These are phyloP conservation scores for Nematolebias whitei DNA, from an alignment of 2,113 vertebrate species.

Conservation along the genomic window DNA sequence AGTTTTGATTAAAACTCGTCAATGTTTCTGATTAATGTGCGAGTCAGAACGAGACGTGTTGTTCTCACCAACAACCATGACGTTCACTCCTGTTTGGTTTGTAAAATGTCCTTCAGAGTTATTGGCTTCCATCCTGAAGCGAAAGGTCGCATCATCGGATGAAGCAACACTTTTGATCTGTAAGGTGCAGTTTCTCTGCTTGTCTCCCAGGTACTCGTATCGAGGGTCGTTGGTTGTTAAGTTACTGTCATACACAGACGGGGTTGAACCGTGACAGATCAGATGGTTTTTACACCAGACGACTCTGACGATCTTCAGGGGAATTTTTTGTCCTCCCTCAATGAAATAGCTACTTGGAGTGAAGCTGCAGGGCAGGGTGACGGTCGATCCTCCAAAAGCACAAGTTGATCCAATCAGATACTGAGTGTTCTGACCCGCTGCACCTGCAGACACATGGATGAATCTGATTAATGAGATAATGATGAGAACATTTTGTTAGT, in stretches of 20 bases:
- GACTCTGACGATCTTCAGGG: background rate
- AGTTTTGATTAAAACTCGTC: background rate
- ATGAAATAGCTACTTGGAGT: fast-evolving
- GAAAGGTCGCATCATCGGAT: fast-evolving
- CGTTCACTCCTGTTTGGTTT: fast-evolving
- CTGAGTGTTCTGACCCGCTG: too few species aligned
- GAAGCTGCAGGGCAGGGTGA: slow-evolving; percentile 33
- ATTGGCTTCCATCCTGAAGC: slow-evolving; percentile 44
- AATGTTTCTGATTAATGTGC: too few species aligned
- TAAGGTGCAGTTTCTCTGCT: slow-evolving; percentile 28
- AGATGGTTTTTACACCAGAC: background rate
- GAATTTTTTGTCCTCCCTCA: fast-evolving
- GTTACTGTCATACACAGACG: background rate
- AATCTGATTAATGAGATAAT: background rate
- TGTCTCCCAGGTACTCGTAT: slow-evolving; percentile 52
- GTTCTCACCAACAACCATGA: slow-evolving; percentile 17
- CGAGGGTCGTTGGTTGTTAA: fast-evolving
- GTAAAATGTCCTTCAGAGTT: fast-evolving
- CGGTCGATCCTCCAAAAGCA: slow-evolving; percentile 6
- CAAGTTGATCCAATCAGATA: background rate
- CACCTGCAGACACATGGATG: background rate
- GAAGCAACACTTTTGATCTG: slow-evolving; percentile 16
- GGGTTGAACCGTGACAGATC: fast-evolving
- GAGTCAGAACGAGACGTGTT: too few species aligned
- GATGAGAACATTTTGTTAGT: background rate